Evolutionary conservation across 2,113 vertebrate species (phyloP).

Genomic region (Petroica traversi): DNA sequence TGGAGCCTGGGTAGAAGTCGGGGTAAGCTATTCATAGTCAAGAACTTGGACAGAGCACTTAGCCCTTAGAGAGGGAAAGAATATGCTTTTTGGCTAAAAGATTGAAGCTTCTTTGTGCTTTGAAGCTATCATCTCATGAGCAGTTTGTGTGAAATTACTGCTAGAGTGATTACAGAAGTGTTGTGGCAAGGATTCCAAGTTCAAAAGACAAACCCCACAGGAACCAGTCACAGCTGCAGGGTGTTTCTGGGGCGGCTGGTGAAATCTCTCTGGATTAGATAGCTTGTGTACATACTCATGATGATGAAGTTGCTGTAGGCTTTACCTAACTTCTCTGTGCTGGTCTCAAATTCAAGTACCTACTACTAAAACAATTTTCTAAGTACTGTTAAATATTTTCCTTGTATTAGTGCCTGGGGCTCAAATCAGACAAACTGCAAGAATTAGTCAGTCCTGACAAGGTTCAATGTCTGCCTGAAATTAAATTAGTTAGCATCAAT

Average conservation of each 20-base stretch:
- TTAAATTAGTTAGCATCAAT: neutral
- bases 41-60: neutral
- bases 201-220: fast-evolving
- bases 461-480: neutral
- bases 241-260: neutral
- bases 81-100: neutral
- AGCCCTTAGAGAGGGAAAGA: neutral
- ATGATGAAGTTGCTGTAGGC: neutral
- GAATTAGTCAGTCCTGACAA: neutral
- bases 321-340: neutral
- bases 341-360: neutral
- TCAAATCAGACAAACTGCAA: neutral
- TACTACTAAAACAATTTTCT: neutral
- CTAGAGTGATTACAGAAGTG: neutral
- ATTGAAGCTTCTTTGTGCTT: neutral
- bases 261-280: neutral
- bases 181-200: neutral
- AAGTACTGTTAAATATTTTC: neutral
- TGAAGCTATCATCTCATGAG: neutral
- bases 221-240: neutral
- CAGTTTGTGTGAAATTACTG: neutral
- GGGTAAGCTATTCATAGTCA: neutral
- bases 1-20: neutral
- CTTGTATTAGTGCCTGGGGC: neutral
- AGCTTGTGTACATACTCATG: neutral